phyloP scores from a whole-genome alignment of 2,888 invertebrate genomes.

The Steinernema carpocapsae region DNA sequence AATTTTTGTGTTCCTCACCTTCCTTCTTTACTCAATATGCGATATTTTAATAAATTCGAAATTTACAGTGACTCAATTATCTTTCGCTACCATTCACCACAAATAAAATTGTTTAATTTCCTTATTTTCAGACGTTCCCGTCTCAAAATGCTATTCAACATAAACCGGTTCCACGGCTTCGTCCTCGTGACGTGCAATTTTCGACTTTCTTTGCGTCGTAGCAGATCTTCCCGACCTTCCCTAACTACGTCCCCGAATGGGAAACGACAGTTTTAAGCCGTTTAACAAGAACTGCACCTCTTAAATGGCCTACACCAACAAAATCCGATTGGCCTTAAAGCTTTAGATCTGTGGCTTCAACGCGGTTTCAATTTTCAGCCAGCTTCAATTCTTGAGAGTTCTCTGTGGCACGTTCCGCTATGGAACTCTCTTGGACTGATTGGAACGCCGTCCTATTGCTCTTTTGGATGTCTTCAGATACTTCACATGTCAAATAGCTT shows the following conservation, averaged over 20 bases:
- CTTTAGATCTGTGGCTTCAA: slow-evolving; percentile 31
- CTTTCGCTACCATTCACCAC: background rate
- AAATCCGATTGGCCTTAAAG: slow-evolving; percentile 59
- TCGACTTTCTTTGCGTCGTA: slow-evolving; percentile 59
- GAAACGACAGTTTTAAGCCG: slow-evolving; percentile 43
- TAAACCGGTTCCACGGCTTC: slow-evolving; percentile 59
- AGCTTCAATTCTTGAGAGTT: slow-evolving; percentile 36
- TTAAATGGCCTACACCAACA: slow-evolving; percentile 49
- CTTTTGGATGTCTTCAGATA: slow-evolving; percentile 56
- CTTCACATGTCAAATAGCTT: background rate
- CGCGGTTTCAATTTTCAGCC: slow-evolving; percentile 15
- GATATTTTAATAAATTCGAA: too few species aligned
- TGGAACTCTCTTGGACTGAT: slow-evolving; percentile 10
- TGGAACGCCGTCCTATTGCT: slow-evolving; percentile 40
- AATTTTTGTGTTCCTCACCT: too few species aligned
- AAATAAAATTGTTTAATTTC: too few species aligned
- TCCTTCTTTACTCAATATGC: too few species aligned
- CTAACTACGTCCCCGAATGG: slow-evolving; percentile 50
- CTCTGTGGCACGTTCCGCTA: slow-evolving; percentile 29
- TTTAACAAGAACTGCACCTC: slow-evolving; percentile 56
- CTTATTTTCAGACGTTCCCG: background rate
- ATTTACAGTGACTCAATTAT: too few species aligned
- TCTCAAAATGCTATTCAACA: slow-evolving; percentile 11
- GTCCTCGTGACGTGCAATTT: slow-evolving; percentile 60
- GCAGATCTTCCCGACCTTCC: slow-evolving; percentile 50